Percentiles rank a stretch among this genome's conserved stretches.
Conservation (phyloP, 2,113 vertebrate genomes). For the Sarotherodon lohbergeri region DNA sequence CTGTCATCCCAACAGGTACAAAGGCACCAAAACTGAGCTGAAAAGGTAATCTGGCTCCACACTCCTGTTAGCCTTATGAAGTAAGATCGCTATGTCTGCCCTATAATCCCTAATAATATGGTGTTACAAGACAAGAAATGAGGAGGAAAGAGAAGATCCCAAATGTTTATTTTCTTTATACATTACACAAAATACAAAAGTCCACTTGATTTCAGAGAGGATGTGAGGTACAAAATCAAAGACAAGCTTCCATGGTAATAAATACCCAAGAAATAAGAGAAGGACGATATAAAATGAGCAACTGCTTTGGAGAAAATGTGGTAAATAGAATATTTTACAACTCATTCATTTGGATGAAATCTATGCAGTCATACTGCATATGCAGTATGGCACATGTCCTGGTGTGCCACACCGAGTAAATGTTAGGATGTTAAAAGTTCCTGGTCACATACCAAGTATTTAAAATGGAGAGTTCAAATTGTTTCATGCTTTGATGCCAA, state of each 20-base stretch:
- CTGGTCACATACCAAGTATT: neutral
- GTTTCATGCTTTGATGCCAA: neutral
- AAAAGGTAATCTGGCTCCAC: neutral
- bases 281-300: neutral
- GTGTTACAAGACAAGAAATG: neutral
- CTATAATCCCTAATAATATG: neutral
- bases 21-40: neutral
- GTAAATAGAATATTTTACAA: slow-evolving; percentile 66
- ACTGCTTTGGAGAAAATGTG: neutral
- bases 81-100: neutral
- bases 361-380: neutral
- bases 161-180: slow-evolving; percentile 45
- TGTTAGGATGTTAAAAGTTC: neutral
- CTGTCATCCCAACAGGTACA: neutral
- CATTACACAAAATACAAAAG: slow-evolving; percentile 18
- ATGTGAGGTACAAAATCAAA: slow-evolving; percentile 13
- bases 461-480: neutral
- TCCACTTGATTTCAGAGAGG: slow-evolving; percentile 6
- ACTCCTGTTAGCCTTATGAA: neutral
- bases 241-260: slow-evolving; percentile 42
- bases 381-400: neutral
- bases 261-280: slow-evolving; percentile 37
- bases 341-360: slow-evolving; percentile 32
- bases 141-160: neutral
- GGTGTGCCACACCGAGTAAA: neutral